These are phyloP conservation scores for Ichneumon xanthorius DNA, from an alignment of 2,888 invertebrate species.

Conservation along the genomic window DNA sequence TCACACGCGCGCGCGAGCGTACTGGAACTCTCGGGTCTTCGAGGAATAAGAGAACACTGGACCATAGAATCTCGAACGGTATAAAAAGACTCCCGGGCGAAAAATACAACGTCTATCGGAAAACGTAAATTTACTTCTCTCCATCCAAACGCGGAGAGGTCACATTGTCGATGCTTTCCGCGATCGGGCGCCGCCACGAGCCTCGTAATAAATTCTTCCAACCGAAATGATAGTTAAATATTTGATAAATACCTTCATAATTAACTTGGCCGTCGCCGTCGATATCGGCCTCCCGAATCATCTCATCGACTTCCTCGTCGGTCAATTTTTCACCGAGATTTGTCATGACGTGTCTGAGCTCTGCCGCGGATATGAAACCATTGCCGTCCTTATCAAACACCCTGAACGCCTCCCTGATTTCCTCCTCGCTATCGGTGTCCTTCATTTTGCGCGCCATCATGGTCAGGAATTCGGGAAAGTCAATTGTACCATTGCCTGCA, in stretches of 20 bases:
- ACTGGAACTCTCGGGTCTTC: background rate
- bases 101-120: background rate
- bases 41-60: conserved; percentile 44
- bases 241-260: conserved; percentile 91
- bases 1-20: conserved; percentile 14
- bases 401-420: conserved; percentile 99
- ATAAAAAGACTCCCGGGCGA: background rate
- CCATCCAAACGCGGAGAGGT: background rate
- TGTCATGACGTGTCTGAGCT: conserved; percentile 99
- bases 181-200: background rate
- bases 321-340: conserved; percentile 99
- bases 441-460: conserved; percentile 99
- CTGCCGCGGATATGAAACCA: conserved; percentile 99
- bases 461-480: conserved; percentile 99
- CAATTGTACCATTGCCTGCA: conserved; percentile 99
- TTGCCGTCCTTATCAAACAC: conserved; percentile 99
- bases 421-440: conserved; percentile 99
- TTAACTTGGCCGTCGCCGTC: conserved; percentile 99
- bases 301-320: conserved; percentile 99
- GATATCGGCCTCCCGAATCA: conserved; percentile 99
- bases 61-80: conserved; percentile 4
- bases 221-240: conserved; percentile 15
- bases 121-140: background rate
- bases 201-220: background rate
- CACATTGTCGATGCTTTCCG: background rate